phyloP scores from a whole-genome alignment of 35 echinoderm and acorn worm genomes.

The Apostichopus parvimensis region DNA sequence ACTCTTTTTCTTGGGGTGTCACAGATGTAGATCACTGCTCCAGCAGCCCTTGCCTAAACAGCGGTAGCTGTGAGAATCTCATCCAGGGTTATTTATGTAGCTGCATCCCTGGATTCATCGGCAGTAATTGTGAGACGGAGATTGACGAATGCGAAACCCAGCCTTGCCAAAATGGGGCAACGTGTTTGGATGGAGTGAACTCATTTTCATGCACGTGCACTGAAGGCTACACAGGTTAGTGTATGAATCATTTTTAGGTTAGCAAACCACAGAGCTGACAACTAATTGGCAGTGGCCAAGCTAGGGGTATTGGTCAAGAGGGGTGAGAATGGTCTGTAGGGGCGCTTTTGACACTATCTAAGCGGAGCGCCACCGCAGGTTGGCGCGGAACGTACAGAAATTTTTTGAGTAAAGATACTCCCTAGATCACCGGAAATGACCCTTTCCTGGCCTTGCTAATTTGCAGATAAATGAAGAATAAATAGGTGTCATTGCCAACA shows the following conservation, averaged over 20 bases:
- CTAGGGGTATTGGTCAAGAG: no score
- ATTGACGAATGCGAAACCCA: slow-evolving; percentile 57
- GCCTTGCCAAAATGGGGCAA: slow-evolving; percentile 67
- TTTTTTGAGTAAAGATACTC: no score
- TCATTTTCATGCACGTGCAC: slow-evolving; percentile 43
- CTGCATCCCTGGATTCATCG: slow-evolving; percentile 24
- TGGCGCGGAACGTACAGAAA: no score
- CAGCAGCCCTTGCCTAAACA: slow-evolving; percentile 12
- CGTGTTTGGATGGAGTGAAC: slow-evolving; percentile 48
- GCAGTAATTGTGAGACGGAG: slow-evolving; percentile 31
- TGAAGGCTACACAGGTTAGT: slow-evolving; percentile 50
- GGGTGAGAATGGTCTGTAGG: no score
- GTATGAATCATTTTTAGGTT: background rate
- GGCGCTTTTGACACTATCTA: no score
- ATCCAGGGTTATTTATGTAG: background rate
- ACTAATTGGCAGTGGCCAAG: no score
- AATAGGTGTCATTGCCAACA: no score
- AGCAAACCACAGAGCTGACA: no score
- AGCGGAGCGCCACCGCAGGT: no score
- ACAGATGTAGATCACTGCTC: slow-evolving; percentile 15
- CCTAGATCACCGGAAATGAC: no score
- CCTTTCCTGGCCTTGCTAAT: no score
- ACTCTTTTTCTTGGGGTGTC: background rate
- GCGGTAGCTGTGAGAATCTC: slow-evolving; percentile 5
- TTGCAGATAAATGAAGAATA: no score